Conservation (phyloP, 2,888 invertebrate genomes). For the Cremastinae sp. region DNA sequence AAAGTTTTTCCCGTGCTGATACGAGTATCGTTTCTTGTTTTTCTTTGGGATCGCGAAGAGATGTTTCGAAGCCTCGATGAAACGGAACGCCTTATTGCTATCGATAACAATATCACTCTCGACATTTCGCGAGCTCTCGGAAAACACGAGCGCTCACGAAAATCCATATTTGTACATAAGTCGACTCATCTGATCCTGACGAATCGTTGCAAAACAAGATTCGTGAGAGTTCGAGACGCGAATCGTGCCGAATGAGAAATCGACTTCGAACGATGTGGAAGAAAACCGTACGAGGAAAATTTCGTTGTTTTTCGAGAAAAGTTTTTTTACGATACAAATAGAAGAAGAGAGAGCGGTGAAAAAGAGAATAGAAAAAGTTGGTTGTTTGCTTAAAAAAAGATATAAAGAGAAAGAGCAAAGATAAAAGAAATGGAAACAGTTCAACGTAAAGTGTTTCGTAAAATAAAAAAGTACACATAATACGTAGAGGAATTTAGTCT, state of each 20-base stretch:
- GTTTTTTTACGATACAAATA: slow-evolving; percentile 62
- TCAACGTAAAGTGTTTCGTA: too few species aligned
- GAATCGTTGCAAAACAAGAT: slow-evolving; percentile 61
- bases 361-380: slow-evolving; percentile 3
- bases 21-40: slow-evolving; percentile 49
- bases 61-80: slow-evolving; percentile 26
- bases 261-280: slow-evolving; percentile 16
- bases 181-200: slow-evolving; percentile 61
- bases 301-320: slow-evolving; percentile 52
- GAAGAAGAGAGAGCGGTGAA: background rate
- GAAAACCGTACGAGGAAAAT: slow-evolving; percentile 21
- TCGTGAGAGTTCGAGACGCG: slow-evolving; percentile 12
- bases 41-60: slow-evolving; percentile 52
- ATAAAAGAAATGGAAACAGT: background rate
- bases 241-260: slow-evolving; percentile 39
- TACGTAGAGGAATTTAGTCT: too few species aligned
- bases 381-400: slow-evolving; percentile 60
- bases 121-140: slow-evolving; percentile 36
- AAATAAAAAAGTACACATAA: too few species aligned
- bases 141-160: slow-evolving; percentile 23
- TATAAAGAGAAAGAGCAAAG: slow-evolving; percentile 69
- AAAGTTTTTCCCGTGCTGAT: slow-evolving; percentile 50
- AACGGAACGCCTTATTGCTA: slow-evolving; percentile 54
- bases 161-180: slow-evolving; percentile 8
- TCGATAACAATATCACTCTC: slow-evolving; percentile 60